Evolutionary conservation across 2,888 invertebrate species (phyloP), one percentile per base, ranked within the genome.

Genomic region (Ariolimax columbianus): DNA sequence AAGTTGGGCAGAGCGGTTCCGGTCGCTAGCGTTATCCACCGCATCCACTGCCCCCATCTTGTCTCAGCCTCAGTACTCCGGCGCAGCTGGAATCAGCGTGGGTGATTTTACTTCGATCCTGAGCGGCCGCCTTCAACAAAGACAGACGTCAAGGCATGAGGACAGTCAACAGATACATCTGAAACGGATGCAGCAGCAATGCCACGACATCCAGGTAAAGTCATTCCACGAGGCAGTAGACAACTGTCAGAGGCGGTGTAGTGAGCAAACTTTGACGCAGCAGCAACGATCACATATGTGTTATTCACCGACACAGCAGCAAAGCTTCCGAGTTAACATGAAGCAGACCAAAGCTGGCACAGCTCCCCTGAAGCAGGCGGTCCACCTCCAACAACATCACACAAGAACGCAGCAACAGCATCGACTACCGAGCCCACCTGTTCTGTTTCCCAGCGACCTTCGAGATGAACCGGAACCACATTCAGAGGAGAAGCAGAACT

Each of bases 391-490:
- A 4, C 78, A 78, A 38, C 70, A 72, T 23, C 38, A 19, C 14
- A 30, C 40, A 2, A 55, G 59, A 14, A 33, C 33, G 14, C 84
- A 79, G 63, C 51, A 77, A 30, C 77, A 43, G 26, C 83, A 77
- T 68, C 63, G 63, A 38, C 33, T 75, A 33, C 59, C 68, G 14
- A 85, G 85, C n/a, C 86, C 86, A 1, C 82, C 84, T n/a, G 86
- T 88, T 26, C 81, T 88, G 26, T 88, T 89, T 51, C 89, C 88
- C 0, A 85, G 83, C 36, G 36, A 81, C 23, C 83, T 89, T 23
- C 77, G 88, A 36, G 87, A 87, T 26, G 87, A 87, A 33, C 79
- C 82, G 14, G 80, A 63, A 19, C 30, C 72, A 0, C 77, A 47
- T n/a, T 55, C 80, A 23, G 66, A 51, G 6, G 78, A 77, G 19